These are phyloP conservation scores for Zapus hudsonius DNA, from an alignment of 2,113 vertebrate species.

Conservation along the genomic window DNA sequence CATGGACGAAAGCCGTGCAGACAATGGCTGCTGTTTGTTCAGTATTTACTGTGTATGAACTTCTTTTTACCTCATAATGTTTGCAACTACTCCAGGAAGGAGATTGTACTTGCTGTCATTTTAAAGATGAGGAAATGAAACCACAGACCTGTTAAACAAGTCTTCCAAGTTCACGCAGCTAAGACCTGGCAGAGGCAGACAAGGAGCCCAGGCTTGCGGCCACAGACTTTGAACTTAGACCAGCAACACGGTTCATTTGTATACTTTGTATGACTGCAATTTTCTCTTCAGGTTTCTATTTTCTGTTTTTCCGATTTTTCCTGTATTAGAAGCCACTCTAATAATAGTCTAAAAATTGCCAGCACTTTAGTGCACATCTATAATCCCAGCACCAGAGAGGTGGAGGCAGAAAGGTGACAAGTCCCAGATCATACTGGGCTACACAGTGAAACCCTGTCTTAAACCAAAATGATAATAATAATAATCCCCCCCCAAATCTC, in stretches of 20 bases:
- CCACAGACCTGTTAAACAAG: neutral
- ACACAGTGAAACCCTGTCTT: neutral
- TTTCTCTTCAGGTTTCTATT: neutral
- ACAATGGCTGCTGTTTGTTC: neutral
- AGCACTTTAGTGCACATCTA: neutral
- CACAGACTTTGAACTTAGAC: neutral
- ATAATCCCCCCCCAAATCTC: neutral
- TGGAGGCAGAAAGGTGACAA: neutral
- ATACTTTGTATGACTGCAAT: neutral
- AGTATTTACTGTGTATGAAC: neutral
- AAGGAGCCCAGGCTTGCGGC: neutral
- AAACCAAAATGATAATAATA: no score
- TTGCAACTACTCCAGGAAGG: neutral
- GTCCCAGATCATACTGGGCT: neutral
- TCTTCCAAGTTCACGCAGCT: neutral
- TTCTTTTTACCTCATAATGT: neutral
- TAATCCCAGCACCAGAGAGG: neutral
- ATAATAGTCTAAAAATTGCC: neutral
- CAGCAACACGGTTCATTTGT: neutral
- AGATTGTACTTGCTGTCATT: neutral
- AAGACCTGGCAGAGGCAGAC: neutral
- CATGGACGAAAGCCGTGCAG: neutral
- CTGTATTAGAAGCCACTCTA: neutral
- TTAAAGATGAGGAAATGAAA: neutral
- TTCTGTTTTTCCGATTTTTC: neutral